Evolutionary conservation across 2,797 vertebrate genomes (phyloP), one percentile per base, ranked within the genome.

Genomic region (Ceryle rudis): DNA sequence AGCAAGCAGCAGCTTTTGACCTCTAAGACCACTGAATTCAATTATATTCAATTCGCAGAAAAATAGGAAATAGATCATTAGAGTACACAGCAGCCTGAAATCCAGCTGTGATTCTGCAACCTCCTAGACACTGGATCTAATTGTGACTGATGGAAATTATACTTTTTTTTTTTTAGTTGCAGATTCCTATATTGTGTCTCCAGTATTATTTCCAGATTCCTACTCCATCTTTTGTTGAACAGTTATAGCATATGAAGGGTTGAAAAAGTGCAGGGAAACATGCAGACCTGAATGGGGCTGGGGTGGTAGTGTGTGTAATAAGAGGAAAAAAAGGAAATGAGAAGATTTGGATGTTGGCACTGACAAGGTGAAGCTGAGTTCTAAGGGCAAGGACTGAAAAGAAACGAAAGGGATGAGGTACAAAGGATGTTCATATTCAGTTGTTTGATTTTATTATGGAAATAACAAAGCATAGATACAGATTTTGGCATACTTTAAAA

Each of bases 51-150:
- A 18, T 89, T 82, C 49, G 71, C 41, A 37, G 67, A 73, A 95
- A 95, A 96, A 70, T 60, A 89, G 26, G 57, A 83, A 94, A 81
- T 58, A 90, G 47, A 90, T 82, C 79, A 87, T 93, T 95, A 89
- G 49, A 69, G 86, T 75, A 89, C 39, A 82, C 3, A 77, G 49
- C 74, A 87, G 64, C 44, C 57, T 69, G 49, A 95, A 94, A 90
- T 90, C 69, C 85, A 91, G 37, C 77, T 94, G 82, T 81, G 82
- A 89, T 42, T 81, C 85, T 84, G 22, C 78, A 75, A 60, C 77
- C 67, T 92, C 39, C 39, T 49, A 65, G 58, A 77, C 47, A 81
- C 35, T 54, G 62, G 58, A 54, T 79, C 66, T 84, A 86, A 89
- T 71, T 66, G 23, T 72, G n/a, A 91, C 29, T 69, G 51, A 66